phyloP scores from a whole-genome alignment of 2,797 vertebrate species.

The Acipenser ruthenus region DNA sequence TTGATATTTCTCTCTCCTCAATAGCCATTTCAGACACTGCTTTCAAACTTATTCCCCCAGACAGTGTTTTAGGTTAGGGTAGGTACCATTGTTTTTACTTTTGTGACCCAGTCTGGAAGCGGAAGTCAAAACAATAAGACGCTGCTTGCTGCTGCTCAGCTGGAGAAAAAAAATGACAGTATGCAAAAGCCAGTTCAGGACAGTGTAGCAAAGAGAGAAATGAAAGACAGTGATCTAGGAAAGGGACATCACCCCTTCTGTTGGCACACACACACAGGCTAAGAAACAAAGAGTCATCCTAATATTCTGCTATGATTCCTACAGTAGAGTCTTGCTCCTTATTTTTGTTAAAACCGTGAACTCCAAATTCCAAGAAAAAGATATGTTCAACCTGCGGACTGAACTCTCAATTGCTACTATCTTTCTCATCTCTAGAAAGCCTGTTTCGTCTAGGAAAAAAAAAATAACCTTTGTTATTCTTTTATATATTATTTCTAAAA shows the following conservation, averaged over 20 bases:
- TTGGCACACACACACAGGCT: conserved; percentile 60
- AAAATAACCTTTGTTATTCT: conserved; percentile 26
- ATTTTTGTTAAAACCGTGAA: conserved; percentile 25
- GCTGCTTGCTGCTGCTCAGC: conserved; percentile 29
- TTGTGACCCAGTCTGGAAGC: conserved; percentile 22
- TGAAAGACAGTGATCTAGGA: conserved; percentile 30
- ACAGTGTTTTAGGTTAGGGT: conserved; percentile 31
- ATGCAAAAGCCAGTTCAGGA: conserved; percentile 41
- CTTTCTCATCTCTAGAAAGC: conserved; percentile 22
- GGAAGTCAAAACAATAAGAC: conserved; percentile 47
- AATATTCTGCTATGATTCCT: conserved; percentile 43
- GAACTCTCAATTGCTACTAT: not conserved
- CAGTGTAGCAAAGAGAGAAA: conserved; percentile 41
- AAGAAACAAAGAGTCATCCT: conserved; percentile 45
- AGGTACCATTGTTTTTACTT: conserved; percentile 27
- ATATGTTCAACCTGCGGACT: conserved; percentile 28
- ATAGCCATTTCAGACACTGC: conserved; percentile 10
- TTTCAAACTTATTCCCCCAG: conserved; percentile 13
- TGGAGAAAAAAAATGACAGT: conserved; percentile 32
- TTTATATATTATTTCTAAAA: conserved; percentile 20
- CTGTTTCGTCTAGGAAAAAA: conserved; percentile 35
- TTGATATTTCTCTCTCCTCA: conserved; percentile 5
- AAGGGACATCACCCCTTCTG: conserved; percentile 66
- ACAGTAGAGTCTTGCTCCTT: conserved; percentile 31
- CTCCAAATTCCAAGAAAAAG: conserved; percentile 38